Conservation (phyloP, 2,797 vertebrate genomes). For the Arrhamphus sclerolepis region DNA sequence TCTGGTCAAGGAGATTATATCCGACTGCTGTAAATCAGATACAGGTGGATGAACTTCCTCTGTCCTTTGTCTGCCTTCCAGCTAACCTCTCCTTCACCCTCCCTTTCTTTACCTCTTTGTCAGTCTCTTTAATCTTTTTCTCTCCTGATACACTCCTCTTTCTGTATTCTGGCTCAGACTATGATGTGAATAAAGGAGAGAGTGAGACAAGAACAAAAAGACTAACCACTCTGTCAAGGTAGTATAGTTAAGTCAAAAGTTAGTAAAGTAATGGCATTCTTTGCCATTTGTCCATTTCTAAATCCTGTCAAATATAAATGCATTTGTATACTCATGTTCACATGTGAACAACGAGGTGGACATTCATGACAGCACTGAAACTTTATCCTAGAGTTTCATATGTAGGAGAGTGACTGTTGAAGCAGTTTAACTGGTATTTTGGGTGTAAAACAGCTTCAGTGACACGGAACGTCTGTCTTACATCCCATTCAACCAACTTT, state of each 20-base stretch:
- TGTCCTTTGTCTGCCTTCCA: conserved; percentile 70
- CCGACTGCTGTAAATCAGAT: conserved; percentile 81
- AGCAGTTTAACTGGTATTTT: conserved; percentile 17
- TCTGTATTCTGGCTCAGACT: conserved; percentile 38
- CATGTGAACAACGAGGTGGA: background rate
- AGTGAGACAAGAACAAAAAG: conserved; percentile 11
- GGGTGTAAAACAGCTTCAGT: conserved; percentile 47
- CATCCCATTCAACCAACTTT: conserved; percentile 47
- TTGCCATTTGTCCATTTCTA: background rate
- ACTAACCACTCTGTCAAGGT: conserved; percentile 17
- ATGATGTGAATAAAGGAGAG: conserved; percentile 39
- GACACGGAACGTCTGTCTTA: conserved; percentile 55
- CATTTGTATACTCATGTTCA: no score
- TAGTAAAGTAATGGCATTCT: background rate
- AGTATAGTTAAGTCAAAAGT: background rate
- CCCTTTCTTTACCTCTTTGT: conserved; percentile 62
- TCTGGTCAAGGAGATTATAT: conserved; percentile 72
- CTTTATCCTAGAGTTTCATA: conserved; percentile 19
- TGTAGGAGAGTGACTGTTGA: conserved; percentile 9
- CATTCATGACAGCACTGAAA: conserved; percentile 3
- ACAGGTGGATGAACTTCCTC: conserved; percentile 83
- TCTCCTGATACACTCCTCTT: conserved; percentile 15
- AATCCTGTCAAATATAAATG: background rate
- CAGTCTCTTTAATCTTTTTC: conserved; percentile 46
- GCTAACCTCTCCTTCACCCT: conserved; percentile 74